A percentile compares a stretch with the other conserved stretches of the same genome.
phyloP scores from a whole-genome alignment of 2,888 invertebrate species.

The Diploptera punctata region DNA sequence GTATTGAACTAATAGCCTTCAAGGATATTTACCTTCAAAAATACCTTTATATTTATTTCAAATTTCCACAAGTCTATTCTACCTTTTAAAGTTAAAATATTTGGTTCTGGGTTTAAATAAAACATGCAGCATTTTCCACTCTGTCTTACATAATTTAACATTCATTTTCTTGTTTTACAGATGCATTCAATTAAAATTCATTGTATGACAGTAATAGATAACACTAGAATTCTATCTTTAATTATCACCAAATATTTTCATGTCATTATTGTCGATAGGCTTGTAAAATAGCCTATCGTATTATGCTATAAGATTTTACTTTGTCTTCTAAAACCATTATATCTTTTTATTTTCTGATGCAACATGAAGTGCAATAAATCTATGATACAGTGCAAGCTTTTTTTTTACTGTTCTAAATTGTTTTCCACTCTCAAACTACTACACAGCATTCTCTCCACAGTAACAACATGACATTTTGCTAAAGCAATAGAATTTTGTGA shows the following conservation, averaged over 20 bases:
- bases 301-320: conserved; percentile 1
- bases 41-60: too few relatives aligned
- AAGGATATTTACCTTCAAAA: too few relatives aligned
- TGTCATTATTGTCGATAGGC: background rate
- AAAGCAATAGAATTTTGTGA: conserved; percentile 37
- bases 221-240: background rate
- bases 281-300: background rate
- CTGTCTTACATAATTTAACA: too few relatives aligned
- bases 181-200: too few relatives aligned
- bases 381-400: conserved; percentile 24
- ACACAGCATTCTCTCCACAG: conserved; percentile 22
- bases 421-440: conserved; percentile 12
- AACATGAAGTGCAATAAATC: conserved; percentile 22
- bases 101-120: too few relatives aligned
- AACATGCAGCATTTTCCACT: too few relatives aligned
- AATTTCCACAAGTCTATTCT: too few relatives aligned
- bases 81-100: too few relatives aligned
- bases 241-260: background rate
- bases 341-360: background rate
- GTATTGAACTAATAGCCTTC: too few relatives aligned
- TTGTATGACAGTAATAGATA: too few relatives aligned
- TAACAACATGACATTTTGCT: conserved; percentile 14
- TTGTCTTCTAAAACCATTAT: background rate
- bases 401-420: conserved; percentile 9
- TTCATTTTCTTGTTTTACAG: too few relatives aligned